Evolutionary conservation across 2,113 vertebrate genomes (phyloP).

Genomic region (Psilopogon haemacephalus): DNA sequence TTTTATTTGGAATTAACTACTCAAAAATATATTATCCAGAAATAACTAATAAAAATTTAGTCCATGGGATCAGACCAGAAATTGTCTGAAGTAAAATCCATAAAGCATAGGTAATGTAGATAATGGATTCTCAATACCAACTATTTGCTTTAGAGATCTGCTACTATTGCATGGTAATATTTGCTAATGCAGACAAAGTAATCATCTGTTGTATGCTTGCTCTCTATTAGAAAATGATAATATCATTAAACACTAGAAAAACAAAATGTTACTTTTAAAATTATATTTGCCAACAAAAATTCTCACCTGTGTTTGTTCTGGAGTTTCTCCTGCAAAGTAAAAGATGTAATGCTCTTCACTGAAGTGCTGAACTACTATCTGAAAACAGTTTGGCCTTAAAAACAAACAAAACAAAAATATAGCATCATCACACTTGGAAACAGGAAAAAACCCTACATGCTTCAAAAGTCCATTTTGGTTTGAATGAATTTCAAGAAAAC

Average conservation of each 20-base stretch:
- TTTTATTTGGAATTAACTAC: not conserved
- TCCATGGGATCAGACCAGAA: not conserved
- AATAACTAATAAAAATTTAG: not conserved
- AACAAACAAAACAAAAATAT: slow-evolving; percentile 33
- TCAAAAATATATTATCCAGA: slow-evolving; percentile 5
- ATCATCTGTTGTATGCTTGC: not conserved
- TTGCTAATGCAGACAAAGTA: not conserved
- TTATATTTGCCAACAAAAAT: not conserved
- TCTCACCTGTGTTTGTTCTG: slow-evolving; percentile 93
- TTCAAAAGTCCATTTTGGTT: slow-evolving; percentile 3
- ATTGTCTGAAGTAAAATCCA: not conserved
- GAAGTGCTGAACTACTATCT: slow-evolving; percentile 99
- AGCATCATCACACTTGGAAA: not conserved
- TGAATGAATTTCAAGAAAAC: not conserved
- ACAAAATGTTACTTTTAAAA: not conserved
- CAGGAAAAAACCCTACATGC: not conserved
- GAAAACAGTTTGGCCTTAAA: slow-evolving; percentile 99
- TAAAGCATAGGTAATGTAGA: not conserved
- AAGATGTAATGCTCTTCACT: slow-evolving; percentile 99
- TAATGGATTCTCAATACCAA: not conserved
- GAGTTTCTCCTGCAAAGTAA: slow-evolving; percentile 95
- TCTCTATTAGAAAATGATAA: not conserved
- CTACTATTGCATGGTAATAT: not conserved
- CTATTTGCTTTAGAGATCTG: not conserved
- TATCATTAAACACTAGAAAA: not conserved